phyloP scores from a whole-genome alignment of 2,113 vertebrate genomes.

The Elaphurus davidianus region DNA sequence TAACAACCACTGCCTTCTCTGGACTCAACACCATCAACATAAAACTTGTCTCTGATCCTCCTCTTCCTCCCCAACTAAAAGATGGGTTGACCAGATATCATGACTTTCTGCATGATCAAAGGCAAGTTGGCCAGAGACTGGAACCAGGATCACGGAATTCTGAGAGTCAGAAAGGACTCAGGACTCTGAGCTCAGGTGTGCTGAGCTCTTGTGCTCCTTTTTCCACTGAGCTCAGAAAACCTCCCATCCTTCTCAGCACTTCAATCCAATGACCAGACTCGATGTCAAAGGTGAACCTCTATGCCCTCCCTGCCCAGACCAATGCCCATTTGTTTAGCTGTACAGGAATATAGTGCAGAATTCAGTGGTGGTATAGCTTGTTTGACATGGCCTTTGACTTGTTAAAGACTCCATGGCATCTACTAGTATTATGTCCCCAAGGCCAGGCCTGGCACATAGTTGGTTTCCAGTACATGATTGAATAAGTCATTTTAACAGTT shows the following conservation, averaged over 20 bases:
- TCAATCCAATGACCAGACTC: background rate
- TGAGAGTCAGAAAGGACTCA: background rate
- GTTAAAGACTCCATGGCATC: background rate
- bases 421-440: background rate
- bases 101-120: background rate
- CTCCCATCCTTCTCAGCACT: background rate
- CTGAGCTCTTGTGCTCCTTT: fast-evolving
- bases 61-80: background rate
- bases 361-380: background rate
- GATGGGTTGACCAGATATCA: background rate
- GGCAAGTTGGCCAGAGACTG: background rate
- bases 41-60: background rate
- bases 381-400: background rate
- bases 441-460: background rate
- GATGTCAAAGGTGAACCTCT: background rate
- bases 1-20: background rate
- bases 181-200: background rate
- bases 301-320: background rate
- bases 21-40: background rate
- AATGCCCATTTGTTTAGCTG: background rate
- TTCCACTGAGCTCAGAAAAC: background rate
- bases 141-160: background rate
- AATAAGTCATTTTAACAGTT: background rate
- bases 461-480: background rate
- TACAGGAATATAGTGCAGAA: background rate